These are phyloP conservation scores for Sebastes cheni DNA, from an alignment of 2,797 vertebrate species.

Conservation along the genomic window DNA sequence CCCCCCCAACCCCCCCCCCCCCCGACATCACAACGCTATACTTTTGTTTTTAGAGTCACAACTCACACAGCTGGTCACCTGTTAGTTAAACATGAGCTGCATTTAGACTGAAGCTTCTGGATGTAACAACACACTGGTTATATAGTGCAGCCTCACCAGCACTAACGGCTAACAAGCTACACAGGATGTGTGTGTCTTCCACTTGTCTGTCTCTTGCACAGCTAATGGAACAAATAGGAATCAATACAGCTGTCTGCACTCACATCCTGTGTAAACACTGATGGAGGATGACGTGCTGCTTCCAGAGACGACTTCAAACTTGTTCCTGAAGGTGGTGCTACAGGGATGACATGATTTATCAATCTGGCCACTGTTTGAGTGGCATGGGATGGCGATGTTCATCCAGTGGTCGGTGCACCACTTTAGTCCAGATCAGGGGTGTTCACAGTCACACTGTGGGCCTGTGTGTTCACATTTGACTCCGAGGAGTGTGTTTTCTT, in stretches of 20 bases:
- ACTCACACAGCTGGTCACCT: neutral
- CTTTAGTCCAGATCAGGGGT: neutral
- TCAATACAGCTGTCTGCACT: neutral
- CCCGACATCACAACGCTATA: neutral
- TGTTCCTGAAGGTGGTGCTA: neutral
- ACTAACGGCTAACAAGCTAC: neutral
- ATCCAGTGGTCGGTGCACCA: neutral
- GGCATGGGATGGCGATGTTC: too few relatives aligned
- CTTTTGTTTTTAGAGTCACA: neutral
- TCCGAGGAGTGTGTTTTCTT: neutral
- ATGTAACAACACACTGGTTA: neutral
- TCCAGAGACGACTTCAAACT: neutral
- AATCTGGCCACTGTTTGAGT: too few relatives aligned
- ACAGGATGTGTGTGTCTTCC: neutral
- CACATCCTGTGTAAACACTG: neutral
- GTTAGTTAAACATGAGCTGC: neutral
- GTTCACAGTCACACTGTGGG: neutral
- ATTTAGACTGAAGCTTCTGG: neutral
- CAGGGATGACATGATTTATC: neutral
- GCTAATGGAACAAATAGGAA: neutral
- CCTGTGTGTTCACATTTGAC: neutral
- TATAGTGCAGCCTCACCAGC: neutral
- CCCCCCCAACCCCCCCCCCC: rapidly evolving
- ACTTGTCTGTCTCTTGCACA: neutral
- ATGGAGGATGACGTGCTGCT: neutral